phyloP scores from a whole-genome alignment of 2,797 vertebrate genomes.

The Austrolebias charrua region DNA sequence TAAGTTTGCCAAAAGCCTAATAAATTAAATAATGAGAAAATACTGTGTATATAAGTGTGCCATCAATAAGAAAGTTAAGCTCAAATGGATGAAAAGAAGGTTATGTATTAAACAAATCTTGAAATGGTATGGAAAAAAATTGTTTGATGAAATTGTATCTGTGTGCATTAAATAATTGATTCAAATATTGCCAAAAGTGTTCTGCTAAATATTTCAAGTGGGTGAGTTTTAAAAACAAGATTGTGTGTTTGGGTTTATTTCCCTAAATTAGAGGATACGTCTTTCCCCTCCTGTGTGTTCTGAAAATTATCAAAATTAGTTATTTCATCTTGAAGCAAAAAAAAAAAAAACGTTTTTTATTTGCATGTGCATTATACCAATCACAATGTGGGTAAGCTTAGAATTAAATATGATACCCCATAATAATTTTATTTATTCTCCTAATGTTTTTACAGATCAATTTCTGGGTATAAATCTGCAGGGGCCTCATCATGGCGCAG shows the following conservation, averaged over 20 bases:
- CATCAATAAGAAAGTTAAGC: too few relatives aligned
- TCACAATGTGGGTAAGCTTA: constrained; percentile 7
- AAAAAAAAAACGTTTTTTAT: constrained; percentile 8
- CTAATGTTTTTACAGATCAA: constrained; percentile 32
- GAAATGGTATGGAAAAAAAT: constrained; percentile 20
- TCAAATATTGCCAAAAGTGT: neutral
- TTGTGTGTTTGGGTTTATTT: constrained; percentile 11
- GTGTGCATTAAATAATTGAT: constrained; percentile 54
- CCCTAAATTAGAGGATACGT: constrained; percentile 25
- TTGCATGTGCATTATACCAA: constrained; percentile 9
- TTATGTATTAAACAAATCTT: constrained; percentile 24
- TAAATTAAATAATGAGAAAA: too few relatives aligned
- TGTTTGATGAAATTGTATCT: constrained; percentile 59
- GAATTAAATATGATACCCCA: constrained; percentile 13
- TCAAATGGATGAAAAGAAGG: neutral
- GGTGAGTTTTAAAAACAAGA: too few relatives aligned
- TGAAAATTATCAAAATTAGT: constrained; percentile 15
- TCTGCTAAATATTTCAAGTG: too few relatives aligned
- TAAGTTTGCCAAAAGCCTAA: constrained; percentile 22
- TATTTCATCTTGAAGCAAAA: constrained; percentile 8
- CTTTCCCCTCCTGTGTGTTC: constrained; percentile 6
- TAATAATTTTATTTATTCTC: constrained; percentile 2
- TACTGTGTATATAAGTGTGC: too few relatives aligned
- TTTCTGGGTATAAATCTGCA: constrained; percentile 28
- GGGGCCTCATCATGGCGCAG: constrained; percentile 56